Base-by-base conservation (phyloP, 2,888 invertebrate species). In the Nomada hirtipes region DNA sequence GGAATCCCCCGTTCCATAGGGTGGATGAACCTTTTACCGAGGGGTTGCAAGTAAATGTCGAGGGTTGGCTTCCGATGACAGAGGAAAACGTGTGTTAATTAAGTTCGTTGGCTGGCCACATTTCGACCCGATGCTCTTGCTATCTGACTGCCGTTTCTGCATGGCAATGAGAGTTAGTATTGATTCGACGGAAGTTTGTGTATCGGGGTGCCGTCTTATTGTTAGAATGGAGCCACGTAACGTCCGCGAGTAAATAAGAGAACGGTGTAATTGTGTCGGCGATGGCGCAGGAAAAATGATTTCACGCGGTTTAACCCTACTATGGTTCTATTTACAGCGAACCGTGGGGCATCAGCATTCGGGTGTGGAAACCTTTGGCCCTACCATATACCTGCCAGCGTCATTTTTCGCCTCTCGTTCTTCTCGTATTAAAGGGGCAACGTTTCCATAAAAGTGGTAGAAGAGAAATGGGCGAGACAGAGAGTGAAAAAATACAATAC, bases 391-490 rank as follows among this genome's bases (percentile, higher is more conserved):
- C 64, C 72, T 68, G 76, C 80, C 26, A 53, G 64, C 71, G 69
- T 70, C 64, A 80, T 79, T 82, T 82, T 79, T 72, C 78, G 71
- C 60, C 55, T 59, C 52, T 68, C 60, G 68, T 64, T 64, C 67
- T 63, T 78, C 52, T 47, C 74, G 55, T 47, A 59, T 79, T 83
- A 82, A 74, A 83, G 78, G 76, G 72, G 47, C 63, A 47, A 71
- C 68, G 59, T 76, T 57, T 52, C 36, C 63, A 26, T 75, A 42
- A 75, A 63, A 75, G n/a, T 23, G 47, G 15, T 1, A 18, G 44
- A 13, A n/a, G 2, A 9, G 20, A 11, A 44, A 7, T 9, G 23
- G 2, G 20, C n/a, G 42, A 3, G 47, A n/a, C 9, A 2, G 2
- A 20, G 15, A n/a, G 53, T 9, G 26, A 18, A 10, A 50, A 44